These are phyloP conservation scores for Kryphioiulus occultus DNA, from an alignment of 2,888 invertebrate genomes.

Conservation along the genomic window DNA sequence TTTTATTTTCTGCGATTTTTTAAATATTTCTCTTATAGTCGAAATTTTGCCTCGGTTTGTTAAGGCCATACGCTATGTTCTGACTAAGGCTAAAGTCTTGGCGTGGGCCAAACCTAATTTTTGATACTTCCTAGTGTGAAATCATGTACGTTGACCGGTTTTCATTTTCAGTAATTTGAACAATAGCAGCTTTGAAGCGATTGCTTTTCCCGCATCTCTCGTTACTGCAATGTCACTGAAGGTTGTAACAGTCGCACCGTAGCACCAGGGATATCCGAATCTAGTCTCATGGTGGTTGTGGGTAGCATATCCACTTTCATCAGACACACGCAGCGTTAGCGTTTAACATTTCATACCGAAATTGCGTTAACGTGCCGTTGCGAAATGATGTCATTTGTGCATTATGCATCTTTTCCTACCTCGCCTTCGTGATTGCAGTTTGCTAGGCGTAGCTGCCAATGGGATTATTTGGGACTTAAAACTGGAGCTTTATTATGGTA, in stretches of 20 bases:
- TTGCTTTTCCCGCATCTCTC: background rate
- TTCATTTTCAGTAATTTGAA: background rate
- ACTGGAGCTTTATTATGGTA: background rate
- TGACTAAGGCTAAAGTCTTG: no score
- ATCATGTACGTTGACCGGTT: background rate
- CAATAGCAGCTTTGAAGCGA: background rate
- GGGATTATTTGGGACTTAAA: background rate
- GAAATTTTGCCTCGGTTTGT: no score
- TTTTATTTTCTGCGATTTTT: no score
- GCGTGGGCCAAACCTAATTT: background rate
- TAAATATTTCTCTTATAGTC: no score
- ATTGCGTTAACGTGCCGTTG: no score
- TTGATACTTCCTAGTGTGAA: background rate
- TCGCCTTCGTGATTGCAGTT: background rate
- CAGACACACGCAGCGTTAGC: no score
- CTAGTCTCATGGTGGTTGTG: background rate
- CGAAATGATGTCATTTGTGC: background rate
- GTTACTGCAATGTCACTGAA: background rate
- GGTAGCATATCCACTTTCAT: no score
- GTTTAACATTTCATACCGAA: no score
- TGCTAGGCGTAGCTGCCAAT: slow-evolving; percentile 12
- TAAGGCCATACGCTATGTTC: no score
- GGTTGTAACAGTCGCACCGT: no score
- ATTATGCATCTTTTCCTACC: background rate
- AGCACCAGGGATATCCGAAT: background rate